These are phyloP conservation scores for Serranochromis macrocephalus DNA, from an alignment of 2,113 vertebrate species.

Conservation along the genomic window DNA sequence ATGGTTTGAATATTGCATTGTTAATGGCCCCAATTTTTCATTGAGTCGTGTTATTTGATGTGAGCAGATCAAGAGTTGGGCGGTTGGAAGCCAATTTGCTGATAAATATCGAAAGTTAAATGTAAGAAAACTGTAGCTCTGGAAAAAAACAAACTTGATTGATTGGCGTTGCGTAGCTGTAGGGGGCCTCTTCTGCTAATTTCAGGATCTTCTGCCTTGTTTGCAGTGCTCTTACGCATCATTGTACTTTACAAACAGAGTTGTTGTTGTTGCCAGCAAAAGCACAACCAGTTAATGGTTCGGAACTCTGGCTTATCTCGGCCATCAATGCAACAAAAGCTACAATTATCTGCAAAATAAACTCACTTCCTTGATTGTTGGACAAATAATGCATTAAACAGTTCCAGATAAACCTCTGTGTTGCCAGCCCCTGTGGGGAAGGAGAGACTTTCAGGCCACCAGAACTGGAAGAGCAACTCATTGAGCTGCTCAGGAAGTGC, in stretches of 20 bases:
- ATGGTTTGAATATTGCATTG: conserved; percentile 31
- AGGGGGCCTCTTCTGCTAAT: not conserved
- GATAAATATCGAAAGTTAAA: not conserved
- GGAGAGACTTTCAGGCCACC: conserved; percentile 12
- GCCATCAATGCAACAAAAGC: conserved; percentile 67
- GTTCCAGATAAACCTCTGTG: conserved; percentile 57
- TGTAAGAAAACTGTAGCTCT: not conserved
- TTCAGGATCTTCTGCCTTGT: not conserved
- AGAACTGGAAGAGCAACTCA: conserved; percentile 15
- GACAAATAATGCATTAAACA: conserved; percentile 68
- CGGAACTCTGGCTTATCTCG: conserved; percentile 65
- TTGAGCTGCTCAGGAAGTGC: conserved; percentile 9
- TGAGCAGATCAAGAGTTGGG: conserved; percentile 4
- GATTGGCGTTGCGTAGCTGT: not conserved
- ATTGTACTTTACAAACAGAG: not conserved
- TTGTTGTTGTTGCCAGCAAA: conserved; percentile 53
- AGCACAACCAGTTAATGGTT: conserved; percentile 62
- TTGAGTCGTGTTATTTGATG: conserved; percentile 1
- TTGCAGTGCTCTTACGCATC: not conserved
- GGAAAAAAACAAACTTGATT: not conserved
- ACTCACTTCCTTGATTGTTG: conserved; percentile 63
- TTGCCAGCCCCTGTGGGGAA: not conserved
- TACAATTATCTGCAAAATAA: conserved; percentile 71
- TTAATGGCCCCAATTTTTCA: conserved; percentile 30
- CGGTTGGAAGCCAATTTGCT: not conserved